Percentiles rank a stretch among this genome's conserved stretches.
phyloP scores from a whole-genome alignment of 2,113 vertebrate species.

The Odontesthes bonariensis region DNA sequence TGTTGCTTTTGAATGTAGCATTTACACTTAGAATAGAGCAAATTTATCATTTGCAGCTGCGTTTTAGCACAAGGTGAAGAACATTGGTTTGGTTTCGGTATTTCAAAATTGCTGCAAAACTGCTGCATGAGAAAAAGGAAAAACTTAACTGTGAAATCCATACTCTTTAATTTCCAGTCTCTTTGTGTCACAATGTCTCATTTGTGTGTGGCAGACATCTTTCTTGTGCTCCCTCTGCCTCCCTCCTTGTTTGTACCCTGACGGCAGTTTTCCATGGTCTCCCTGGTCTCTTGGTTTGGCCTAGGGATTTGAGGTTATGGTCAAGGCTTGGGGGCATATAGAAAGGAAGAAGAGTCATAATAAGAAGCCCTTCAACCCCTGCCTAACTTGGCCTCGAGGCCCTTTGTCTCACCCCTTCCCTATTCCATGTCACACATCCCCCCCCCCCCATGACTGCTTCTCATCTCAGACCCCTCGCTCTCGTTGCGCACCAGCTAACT shows the following conservation, averaged over 20 bases:
- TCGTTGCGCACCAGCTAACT: background rate
- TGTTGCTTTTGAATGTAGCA: background rate
- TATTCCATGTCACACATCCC: conserved; percentile 33
- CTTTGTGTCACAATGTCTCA: conserved; percentile 26
- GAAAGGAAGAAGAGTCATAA: conserved; percentile 64
- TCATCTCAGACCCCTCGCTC: background rate
- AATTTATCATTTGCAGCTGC: too few relatives aligned
- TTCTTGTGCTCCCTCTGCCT: background rate
- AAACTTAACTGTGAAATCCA: background rate
- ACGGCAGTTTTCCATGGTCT: conserved; percentile 51
- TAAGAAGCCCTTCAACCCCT: conserved; percentile 58
- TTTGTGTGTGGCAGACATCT: conserved; percentile 31
- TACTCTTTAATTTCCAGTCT: conserved; percentile 1
- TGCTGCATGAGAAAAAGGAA: background rate
- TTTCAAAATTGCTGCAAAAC: background rate
- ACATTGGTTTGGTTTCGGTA: background rate
- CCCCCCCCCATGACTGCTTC: conserved; percentile 3
- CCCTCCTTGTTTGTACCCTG: conserved; percentile 42
- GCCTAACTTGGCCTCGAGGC: conserved; percentile 52
- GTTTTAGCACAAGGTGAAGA: too few relatives aligned
- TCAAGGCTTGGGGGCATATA: conserved; percentile 62
- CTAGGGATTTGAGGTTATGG: conserved; percentile 70
- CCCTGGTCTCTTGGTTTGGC: conserved; percentile 62
- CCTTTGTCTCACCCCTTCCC: conserved; percentile 37
- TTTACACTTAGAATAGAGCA: background rate